Evolutionary conservation across 1,140 invertebrate genomes (phyloP).

Genomic region (Reticulitermes speratus): DNA sequence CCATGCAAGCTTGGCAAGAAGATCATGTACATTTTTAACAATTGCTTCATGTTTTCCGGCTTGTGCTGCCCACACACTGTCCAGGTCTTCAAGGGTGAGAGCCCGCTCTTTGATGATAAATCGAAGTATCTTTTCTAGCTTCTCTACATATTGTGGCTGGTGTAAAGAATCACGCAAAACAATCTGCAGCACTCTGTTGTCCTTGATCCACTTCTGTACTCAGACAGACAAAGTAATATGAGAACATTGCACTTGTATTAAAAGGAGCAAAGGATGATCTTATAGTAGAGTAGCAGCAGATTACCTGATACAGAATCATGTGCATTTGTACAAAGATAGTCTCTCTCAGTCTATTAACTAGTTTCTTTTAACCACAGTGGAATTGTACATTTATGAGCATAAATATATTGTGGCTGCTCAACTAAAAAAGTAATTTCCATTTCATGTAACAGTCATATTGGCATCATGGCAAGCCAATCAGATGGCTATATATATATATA

Average conservation of each 20-base stretch:
- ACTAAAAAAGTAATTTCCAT: no score
- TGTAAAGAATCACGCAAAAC: conserved; percentile 93
- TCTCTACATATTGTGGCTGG: conserved; percentile 97
- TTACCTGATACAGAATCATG: no score
- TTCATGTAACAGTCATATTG: no score
- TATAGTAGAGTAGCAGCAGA: background rate
- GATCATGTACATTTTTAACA: conserved; percentile 95
- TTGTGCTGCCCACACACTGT: conserved; percentile 95
- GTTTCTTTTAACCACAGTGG: no score
- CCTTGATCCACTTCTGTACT: conserved; percentile 90
- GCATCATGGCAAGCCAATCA: no score
- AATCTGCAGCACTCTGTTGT: conserved; percentile 94
- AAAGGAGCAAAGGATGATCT: conserved; percentile 22
- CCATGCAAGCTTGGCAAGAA: conserved; percentile 96
- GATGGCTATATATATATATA: no score
- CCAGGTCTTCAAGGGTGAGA: conserved; percentile 85
- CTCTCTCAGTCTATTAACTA: no score
- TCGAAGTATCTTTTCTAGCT: conserved; percentile 94
- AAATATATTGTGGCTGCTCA: no score
- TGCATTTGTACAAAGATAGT: no score
- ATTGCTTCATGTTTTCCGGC: conserved; percentile 94
- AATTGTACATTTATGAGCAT: no score
- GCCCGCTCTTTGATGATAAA: conserved; percentile 96
- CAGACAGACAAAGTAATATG: conserved; percentile 36
- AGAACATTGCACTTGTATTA: conserved; percentile 28